Evolutionary conservation across 2,797 vertebrate species (phyloP).

Genomic region (Knipowitschia caucasica): DNA sequence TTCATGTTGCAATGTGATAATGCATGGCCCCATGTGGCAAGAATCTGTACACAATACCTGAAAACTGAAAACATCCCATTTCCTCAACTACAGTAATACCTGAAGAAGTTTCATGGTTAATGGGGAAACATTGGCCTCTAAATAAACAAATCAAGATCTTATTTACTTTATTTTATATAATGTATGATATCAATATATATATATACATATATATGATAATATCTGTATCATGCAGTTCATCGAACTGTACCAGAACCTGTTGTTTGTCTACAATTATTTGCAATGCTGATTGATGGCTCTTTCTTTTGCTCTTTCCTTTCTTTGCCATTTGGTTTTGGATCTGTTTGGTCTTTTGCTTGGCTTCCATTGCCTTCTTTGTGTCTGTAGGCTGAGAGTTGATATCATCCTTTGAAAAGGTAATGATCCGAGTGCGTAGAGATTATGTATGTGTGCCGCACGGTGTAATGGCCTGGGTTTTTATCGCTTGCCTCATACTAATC

Average conservation of each 20-base stretch:
- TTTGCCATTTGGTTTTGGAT: constrained; percentile 52
- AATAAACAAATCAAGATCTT: no score
- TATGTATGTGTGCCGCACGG: constrained; percentile 74
- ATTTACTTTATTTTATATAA: no score
- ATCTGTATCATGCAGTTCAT: constrained; percentile 27
- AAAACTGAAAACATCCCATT: no score
- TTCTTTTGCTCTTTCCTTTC: constrained; percentile 32
- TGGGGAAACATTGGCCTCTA: no score
- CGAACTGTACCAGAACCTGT: constrained; percentile 34
- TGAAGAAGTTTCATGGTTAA: no score
- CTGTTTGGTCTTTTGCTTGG: constrained; percentile 44
- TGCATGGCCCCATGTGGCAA: no score
- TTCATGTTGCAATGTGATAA: no score
- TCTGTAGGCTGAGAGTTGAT: constrained; percentile 68
- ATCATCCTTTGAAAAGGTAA: constrained; percentile 81
- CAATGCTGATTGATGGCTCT: constrained; percentile 55
- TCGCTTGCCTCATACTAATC: constrained; percentile 79
- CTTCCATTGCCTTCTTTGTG: constrained; percentile 57
- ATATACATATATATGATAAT: constrained; percentile 13
- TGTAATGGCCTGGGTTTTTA: constrained; percentile 78
- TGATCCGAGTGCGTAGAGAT: constrained; percentile 79
- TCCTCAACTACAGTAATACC: no score
- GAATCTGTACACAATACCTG: no score
- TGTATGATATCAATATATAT: no score
- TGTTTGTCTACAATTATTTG: constrained; percentile 49